phyloP scores from a whole-genome alignment of 2,797 vertebrate species.

The Fratercula arctica region DNA sequence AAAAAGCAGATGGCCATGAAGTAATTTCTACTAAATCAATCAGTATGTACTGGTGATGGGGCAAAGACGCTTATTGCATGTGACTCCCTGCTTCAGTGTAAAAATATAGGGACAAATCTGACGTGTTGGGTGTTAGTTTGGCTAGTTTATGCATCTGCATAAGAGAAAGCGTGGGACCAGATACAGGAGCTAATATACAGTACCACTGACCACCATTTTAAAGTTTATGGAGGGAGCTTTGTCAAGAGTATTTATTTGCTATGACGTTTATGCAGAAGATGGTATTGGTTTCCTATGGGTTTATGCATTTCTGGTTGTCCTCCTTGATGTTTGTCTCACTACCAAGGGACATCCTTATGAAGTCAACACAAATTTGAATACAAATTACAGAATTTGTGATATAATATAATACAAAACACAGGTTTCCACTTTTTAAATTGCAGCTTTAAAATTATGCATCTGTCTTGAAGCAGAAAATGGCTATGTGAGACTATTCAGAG shows the following conservation, averaged over 20 bases:
- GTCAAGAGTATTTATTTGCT: not conserved
- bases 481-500: not conserved
- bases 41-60: not conserved
- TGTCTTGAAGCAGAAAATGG: not conserved
- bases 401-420: not conserved
- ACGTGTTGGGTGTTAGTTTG: not conserved
- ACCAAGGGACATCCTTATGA: not conserved
- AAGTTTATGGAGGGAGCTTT: not conserved
- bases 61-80: not conserved
- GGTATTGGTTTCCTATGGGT: not conserved
- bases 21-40: not conserved
- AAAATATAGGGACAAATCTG: not conserved
- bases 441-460: not conserved
- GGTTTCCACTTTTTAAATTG: not conserved
- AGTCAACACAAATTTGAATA: not conserved
- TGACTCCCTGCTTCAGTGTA: not conserved
- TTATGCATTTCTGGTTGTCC: not conserved
- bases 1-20: not conserved
- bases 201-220: not conserved
- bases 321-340: not conserved
- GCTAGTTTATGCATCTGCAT: not conserved
- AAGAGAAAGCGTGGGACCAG: rapidly evolving
- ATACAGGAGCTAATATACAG: not conserved
- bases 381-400: not conserved
- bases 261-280: not conserved